A percentile compares a stretch with the other conserved stretches of the same genome.
phyloP scores from a whole-genome alignment of 2,888 invertebrate genomes.

The Tetranychus piercei region DNA sequence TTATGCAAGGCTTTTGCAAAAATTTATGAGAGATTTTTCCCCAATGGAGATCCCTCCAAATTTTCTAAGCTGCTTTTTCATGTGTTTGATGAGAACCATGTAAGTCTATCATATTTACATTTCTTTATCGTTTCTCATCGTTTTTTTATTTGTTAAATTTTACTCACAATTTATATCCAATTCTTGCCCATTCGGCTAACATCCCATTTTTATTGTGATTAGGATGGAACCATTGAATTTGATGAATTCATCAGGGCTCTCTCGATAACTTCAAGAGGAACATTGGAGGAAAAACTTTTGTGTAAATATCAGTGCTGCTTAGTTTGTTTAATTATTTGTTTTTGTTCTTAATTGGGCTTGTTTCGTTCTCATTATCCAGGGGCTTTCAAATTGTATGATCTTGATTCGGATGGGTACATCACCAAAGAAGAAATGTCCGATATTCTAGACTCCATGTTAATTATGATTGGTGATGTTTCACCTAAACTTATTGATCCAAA shows the following conservation, averaged over 20 bases:
- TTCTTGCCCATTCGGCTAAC: too few species aligned
- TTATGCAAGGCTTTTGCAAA: constrained; percentile 71
- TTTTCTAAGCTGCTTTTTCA: constrained; percentile 91
- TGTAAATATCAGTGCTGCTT: constrained; percentile 46
- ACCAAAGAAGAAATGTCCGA: constrained; percentile 16
- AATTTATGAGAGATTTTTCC: constrained; percentile 98
- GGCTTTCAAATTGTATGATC: constrained; percentile 19
- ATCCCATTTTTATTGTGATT: constrained; percentile 28
- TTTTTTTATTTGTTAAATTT: background rate
- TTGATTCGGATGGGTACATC: constrained; percentile 15
- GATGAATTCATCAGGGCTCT: constrained; percentile 94
- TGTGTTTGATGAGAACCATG: constrained; percentile 93
- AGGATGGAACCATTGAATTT: constrained; percentile 97
- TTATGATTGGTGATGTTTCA: constrained; percentile 16
- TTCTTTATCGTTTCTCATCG: background rate
- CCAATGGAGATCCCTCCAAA: constrained; percentile 93
- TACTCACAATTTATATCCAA: constrained; percentile 11
- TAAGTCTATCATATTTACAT: constrained; percentile 41
- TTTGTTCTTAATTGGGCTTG: background rate
- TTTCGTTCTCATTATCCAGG: constrained; percentile 6
- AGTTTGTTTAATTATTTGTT: background rate
- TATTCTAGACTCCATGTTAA: constrained; percentile 16
- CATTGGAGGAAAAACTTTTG: constrained; percentile 90
- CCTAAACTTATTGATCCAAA: background rate
- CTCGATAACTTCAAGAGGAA: constrained; percentile 91